phyloP scores from a whole-genome alignment of 2,113 vertebrate genomes.

The Romanogobio albipinnatus region DNA sequence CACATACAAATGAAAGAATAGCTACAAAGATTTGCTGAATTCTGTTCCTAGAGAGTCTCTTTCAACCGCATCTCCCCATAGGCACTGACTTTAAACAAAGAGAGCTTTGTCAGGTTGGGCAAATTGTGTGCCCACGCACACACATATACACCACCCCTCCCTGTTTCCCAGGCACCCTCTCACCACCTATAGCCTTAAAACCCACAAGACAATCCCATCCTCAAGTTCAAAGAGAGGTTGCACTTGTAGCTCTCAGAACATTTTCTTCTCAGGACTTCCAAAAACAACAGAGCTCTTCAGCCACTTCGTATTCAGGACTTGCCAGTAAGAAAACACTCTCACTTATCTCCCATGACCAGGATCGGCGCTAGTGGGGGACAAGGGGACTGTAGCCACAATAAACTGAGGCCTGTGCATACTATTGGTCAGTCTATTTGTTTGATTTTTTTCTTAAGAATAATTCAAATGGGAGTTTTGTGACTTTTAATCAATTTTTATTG shows the following conservation, averaged over 20 bases:
- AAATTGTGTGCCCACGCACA: conserved; percentile 44
- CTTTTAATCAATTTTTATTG: too few relatives aligned
- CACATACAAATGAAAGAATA: conserved; percentile 70
- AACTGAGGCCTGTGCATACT: background rate
- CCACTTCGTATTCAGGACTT: conserved; percentile 38
- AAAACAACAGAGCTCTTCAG: conserved; percentile 43
- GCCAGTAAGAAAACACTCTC: conserved; percentile 28
- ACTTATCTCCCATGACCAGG: conserved; percentile 34
- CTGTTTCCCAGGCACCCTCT: conserved; percentile 47
- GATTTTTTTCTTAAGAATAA: background rate
- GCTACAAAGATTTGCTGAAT: conserved; percentile 62
- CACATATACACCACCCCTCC: conserved; percentile 47
- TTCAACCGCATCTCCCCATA: conserved; percentile 68
- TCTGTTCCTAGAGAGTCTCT: conserved; percentile 64
- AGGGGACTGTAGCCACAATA: background rate
- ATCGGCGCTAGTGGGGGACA: background rate
- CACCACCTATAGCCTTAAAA: conserved; percentile 52
- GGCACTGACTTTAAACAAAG: conserved; percentile 66
- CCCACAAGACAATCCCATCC: conserved; percentile 58
- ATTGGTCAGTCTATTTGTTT: background rate
- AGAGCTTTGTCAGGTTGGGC: conserved; percentile 66
- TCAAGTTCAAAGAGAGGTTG: conserved; percentile 70
- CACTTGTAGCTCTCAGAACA: conserved; percentile 71
- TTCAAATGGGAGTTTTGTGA: too few relatives aligned
- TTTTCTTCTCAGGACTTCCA: conserved; percentile 28